Percentiles rank a stretch among this genome's conserved stretches.
Evolutionary conservation across 2,888 invertebrate species (phyloP).

Genomic region (Drosophila monieri): DNA sequence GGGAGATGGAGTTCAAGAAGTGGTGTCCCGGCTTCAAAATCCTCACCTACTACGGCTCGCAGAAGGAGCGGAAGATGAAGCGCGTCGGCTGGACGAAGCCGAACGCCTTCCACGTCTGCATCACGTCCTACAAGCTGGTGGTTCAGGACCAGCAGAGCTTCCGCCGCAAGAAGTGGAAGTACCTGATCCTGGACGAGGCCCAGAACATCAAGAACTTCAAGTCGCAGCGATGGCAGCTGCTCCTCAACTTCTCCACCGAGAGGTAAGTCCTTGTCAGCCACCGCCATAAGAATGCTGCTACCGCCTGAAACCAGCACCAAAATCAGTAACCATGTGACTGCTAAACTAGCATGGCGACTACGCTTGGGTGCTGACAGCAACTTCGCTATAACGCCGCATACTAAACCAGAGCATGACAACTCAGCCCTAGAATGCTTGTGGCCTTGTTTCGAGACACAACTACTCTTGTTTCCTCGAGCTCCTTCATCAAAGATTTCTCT

Average conservation of each 20-base stretch:
- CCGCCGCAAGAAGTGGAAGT: slow-evolving; percentile 98
- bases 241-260: slow-evolving; percentile 97
- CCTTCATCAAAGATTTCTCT: neutral
- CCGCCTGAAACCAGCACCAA: slow-evolving; percentile 48
- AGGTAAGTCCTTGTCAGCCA: slow-evolving; percentile 85
- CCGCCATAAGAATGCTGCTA: neutral
- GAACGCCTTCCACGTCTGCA: slow-evolving; percentile 99
- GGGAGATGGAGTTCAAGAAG: slow-evolving; percentile 99
- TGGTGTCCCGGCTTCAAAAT: slow-evolving; percentile 99
- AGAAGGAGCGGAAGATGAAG: slow-evolving; percentile 96
- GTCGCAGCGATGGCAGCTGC: slow-evolving; percentile 98
- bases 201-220: slow-evolving; percentile 99
- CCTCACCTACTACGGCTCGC: slow-evolving; percentile 98
- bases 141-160: slow-evolving; percentile 99
- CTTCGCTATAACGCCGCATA: slow-evolving; percentile 67
- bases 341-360: slow-evolving; percentile 80
- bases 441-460: slow-evolving; percentile 73
- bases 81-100: slow-evolving; percentile 98
- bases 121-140: slow-evolving; percentile 98
- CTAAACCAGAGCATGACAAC: slow-evolving; percentile 60
- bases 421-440: slow-evolving; percentile 67
- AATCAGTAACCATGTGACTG: slow-evolving; percentile 81
- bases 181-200: slow-evolving; percentile 98
- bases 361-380: slow-evolving; percentile 82
- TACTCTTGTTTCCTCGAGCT: neutral